phyloP scores from a whole-genome alignment of 2,113 vertebrate genomes.

The Cairina moschata region DNA sequence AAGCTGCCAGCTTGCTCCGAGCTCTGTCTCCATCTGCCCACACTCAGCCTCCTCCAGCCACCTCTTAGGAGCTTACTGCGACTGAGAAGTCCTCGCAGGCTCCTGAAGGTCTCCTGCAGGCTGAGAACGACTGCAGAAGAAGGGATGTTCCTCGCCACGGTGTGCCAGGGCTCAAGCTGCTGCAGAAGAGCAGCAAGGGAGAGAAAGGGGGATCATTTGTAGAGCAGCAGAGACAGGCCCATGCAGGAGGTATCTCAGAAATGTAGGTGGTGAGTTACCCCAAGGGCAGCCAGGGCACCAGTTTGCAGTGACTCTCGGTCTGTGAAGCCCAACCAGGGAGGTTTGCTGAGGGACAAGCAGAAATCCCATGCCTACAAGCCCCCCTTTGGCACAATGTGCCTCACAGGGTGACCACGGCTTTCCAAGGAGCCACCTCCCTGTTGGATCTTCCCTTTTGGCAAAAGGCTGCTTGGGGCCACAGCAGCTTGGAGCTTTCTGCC shows the following conservation, averaged over 20 bases:
- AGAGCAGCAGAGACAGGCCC: background rate
- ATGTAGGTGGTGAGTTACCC: background rate
- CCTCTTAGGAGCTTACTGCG: background rate
- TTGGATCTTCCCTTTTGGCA: background rate
- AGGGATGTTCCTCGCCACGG: background rate
- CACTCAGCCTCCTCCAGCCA: background rate
- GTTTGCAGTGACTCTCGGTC: background rate
- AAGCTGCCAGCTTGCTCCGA: background rate
- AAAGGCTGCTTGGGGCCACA: background rate
- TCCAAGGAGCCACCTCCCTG: background rate
- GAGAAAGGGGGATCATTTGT: background rate
- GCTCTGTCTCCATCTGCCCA: background rate
- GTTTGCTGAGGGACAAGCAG: background rate
- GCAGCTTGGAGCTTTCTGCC: background rate
- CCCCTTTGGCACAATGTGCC: background rate
- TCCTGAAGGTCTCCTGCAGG: background rate
- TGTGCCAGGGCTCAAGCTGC: background rate
- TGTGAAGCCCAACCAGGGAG: background rate
- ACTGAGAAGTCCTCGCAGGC: too few species aligned
- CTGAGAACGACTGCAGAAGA: background rate
- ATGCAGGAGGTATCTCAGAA: background rate
- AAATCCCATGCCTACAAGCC: fast-evolving
- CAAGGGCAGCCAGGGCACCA: too few species aligned
- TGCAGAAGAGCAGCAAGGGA: background rate
- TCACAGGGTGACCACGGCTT: background rate